These are phyloP conservation scores for Pseudomugil gertrudae DNA, from an alignment of 2,797 vertebrate genomes.

Conservation along the genomic window DNA sequence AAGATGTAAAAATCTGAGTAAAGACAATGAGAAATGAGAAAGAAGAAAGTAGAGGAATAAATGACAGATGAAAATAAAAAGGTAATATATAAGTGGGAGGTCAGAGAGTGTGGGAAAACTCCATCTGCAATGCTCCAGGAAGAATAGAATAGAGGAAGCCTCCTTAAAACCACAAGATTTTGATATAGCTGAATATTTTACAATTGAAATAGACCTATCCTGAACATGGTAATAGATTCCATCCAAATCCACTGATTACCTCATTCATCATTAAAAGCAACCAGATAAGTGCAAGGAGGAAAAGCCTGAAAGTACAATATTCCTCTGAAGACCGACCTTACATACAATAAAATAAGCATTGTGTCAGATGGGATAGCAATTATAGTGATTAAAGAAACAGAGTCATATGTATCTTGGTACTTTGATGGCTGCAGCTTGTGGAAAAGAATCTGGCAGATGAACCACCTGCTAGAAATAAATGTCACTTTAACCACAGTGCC, in stretches of 20 bases:
- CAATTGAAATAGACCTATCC: background rate
- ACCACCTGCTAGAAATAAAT: conserved; percentile 15
- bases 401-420: conserved; percentile 21
- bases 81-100: conserved; percentile 25
- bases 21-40: conserved; percentile 21
- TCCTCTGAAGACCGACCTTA: background rate
- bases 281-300: conserved; percentile 16
- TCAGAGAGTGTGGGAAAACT: conserved; percentile 27
- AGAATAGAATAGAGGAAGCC: conserved; percentile 19
- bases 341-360: background rate
- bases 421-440: conserved; percentile 8
- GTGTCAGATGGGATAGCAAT: background rate
- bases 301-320: conserved; percentile 27
- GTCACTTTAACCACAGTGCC: background rate
- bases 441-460: conserved; percentile 4
- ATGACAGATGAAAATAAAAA: background rate
- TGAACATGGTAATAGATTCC: conserved; percentile 9
- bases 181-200: conserved; percentile 8
- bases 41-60: conserved; percentile 3
- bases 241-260: conserved; percentile 23
- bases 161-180: conserved; percentile 20
- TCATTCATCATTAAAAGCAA: conserved; percentile 34
- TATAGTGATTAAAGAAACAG: background rate
- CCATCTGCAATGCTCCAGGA: conserved; percentile 20
- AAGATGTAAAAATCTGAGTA: conserved; percentile 11